Base-by-base conservation (phyloP, 1,140 invertebrate species). In the Drusus annulatus region DNA sequence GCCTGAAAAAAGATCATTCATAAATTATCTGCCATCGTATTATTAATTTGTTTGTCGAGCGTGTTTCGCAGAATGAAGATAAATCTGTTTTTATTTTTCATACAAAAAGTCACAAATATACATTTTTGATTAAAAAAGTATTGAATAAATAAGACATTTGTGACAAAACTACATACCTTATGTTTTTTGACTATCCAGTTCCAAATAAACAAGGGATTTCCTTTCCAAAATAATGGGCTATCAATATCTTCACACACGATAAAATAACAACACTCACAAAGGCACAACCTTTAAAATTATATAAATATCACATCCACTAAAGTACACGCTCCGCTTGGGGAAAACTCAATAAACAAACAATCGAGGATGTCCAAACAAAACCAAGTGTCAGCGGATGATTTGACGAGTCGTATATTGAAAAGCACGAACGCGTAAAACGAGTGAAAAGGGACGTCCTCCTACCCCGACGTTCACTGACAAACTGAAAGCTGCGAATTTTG, bases 401-500 rank as follows among this genome's bases (percentile, higher is more conserved):
- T 52, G 68, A 51, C 45, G 45, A 51, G 25, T 60, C 56, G 56
- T 60, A 60, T 60, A 65, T 52, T 51, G 68, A 71, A 71, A 71
- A 71, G 51, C 68, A 25, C 68, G 68, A 71, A 71, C 17, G 68
- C 36, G 45, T 19, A 0, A 23, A 51, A 52, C 36, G 50, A 54
- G 21, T 25, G 68, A 52, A 71, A 71, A 51, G 23, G n/a, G 68
- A 17, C 68, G 68, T 51, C 68, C 19, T 71, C 68, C 17, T 17
- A 71, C 68, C 68, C 68, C 68, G 68, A 52, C 68, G 68, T 16
- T 51, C 68, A 54, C 68, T 71, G 68, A 52, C 68, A 52, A 71
- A 71, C 68, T 71, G 68, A 71, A 71, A 71, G 68, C 68, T 71
- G 21, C 19, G 19, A 71, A 71, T 54, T 71, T 71, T 51, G 68